phyloP scores from a whole-genome alignment of 2,888 invertebrate genomes.

The Lepeophtheirus nordmannii region DNA sequence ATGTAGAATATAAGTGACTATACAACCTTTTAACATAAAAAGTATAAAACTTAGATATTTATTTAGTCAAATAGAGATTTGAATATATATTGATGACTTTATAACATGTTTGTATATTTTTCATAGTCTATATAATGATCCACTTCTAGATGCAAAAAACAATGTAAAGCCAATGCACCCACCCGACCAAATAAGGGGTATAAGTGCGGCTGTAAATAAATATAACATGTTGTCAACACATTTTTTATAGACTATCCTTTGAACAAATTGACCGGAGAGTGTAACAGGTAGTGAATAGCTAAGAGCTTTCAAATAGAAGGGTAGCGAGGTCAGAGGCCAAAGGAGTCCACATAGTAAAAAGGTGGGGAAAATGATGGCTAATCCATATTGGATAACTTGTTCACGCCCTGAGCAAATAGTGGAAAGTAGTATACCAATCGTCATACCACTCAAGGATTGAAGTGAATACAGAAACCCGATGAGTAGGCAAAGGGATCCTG shows the following conservation, averaged over 20 bases:
- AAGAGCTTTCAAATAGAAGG: background rate
- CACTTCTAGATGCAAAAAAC: background rate
- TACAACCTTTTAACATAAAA: no score
- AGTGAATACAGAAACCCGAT: background rate
- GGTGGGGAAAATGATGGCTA: constrained; percentile 2
- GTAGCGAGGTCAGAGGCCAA: constrained; percentile 2
- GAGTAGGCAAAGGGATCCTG: background rate
- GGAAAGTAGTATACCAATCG: background rate
- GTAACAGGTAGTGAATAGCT: background rate
- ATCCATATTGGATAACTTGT: background rate
- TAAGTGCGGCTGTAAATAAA: background rate
- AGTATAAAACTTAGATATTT: no score
- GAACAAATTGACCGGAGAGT: background rate
- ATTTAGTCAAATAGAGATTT: no score
- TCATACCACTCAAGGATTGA: constrained; percentile 12
- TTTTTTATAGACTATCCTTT: no score
- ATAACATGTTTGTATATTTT: no score
- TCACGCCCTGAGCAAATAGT: background rate
- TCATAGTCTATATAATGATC: background rate
- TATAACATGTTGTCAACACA: background rate
- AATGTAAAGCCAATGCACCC: background rate
- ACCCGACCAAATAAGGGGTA: background rate
- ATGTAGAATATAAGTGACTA: no score
- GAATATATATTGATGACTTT: no score
- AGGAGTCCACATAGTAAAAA: constrained; percentile 10